phyloP scores from a whole-genome alignment of 2,888 invertebrate species.

The Linnaemya tessellans region DNA sequence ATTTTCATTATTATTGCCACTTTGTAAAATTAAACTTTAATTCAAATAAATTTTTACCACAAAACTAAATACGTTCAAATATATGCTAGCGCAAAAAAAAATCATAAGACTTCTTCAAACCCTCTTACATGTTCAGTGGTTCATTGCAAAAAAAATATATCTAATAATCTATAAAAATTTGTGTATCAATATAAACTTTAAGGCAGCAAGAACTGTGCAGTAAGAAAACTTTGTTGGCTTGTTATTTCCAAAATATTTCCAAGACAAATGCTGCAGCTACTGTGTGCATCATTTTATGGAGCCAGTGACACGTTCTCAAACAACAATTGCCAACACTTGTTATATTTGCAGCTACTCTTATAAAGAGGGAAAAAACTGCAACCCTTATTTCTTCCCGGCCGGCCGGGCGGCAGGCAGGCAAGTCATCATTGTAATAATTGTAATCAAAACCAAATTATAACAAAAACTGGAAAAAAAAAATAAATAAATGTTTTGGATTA shows the following conservation, averaged over 20 bases:
- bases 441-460: slow-evolving; percentile 82
- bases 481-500: slow-evolving; percentile 27
- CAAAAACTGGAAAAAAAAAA: slow-evolving; percentile 44
- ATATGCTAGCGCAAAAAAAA: neutral
- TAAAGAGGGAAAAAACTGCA: slow-evolving; percentile 34
- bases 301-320: slow-evolving; percentile 56
- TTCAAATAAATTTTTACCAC: slow-evolving; percentile 65
- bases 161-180: slow-evolving; percentile 72
- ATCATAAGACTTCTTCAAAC: slow-evolving; percentile 46
- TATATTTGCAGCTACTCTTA: neutral
- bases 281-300: slow-evolving; percentile 47
- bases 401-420: slow-evolving; percentile 22
- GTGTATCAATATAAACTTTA: slow-evolving; percentile 47
- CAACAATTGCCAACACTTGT: slow-evolving; percentile 73
- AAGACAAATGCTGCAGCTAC: slow-evolving; percentile 59
- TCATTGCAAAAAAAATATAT: slow-evolving; percentile 24
- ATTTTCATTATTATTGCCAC: slow-evolving; percentile 68
- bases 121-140: slow-evolving; percentile 47
- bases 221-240: neutral
- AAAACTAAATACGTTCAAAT: slow-evolving; percentile 39
- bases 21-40: slow-evolving; percentile 71
- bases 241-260: neutral
- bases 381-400: slow-evolving; percentile 61
- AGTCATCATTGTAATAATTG: slow-evolving; percentile 77
- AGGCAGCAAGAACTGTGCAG: neutral